Evolutionary conservation across 2,888 invertebrate genomes (phyloP), one percentile per base, ranked within the genome.

Genomic region (Cenopis cana): DNA sequence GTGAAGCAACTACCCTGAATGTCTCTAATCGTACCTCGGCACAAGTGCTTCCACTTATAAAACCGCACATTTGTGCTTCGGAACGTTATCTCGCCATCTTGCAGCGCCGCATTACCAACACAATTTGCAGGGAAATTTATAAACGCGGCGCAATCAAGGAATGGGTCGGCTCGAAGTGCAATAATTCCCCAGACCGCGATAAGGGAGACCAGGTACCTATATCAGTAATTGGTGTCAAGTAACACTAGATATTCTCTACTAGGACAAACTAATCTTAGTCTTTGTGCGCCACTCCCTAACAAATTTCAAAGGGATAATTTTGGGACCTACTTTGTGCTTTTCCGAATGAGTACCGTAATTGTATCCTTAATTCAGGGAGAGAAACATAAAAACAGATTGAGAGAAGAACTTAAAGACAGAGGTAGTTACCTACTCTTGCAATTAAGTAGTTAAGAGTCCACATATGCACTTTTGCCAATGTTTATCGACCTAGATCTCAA

Each of bases 1-100:
- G 65, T 59, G 41, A 65, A 70, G 65, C 59, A 33, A 46, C 57
- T 65, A 60, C 50, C 56, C 17, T 46, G 38, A 54, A 46, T 60
- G 49, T 41, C 56, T 69, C 36, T 59, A 50, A 62, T 50, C 46
- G 29, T 50, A 54, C 55, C 33, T 2, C 18, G 46, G 60, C 41
- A 74, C 75, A 76, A 76, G 55, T 72, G 70, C 73, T 68, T 57
- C 72, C 75, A 74, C 73, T 78, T 76, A 76, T 73, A 73, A 75
- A 74, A 74, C 67, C 76, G 73, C 74, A 70, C 70, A 74, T 75
- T 73, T 75, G 65, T 70, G 65, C 76, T 75, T 76, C 74, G 57
- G 33, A 72, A 74, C 68, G 70, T 76, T 79, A 76, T 77, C 75
- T 73, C 52, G 62, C 73, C 74, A 73, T 77, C 76, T 75, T 75